Percentiles rank a stretch among this genome's conserved stretches.
Evolutionary conservation across 1,140 invertebrate genomes (phyloP).

Genomic region (Hetaerina americana): DNA sequence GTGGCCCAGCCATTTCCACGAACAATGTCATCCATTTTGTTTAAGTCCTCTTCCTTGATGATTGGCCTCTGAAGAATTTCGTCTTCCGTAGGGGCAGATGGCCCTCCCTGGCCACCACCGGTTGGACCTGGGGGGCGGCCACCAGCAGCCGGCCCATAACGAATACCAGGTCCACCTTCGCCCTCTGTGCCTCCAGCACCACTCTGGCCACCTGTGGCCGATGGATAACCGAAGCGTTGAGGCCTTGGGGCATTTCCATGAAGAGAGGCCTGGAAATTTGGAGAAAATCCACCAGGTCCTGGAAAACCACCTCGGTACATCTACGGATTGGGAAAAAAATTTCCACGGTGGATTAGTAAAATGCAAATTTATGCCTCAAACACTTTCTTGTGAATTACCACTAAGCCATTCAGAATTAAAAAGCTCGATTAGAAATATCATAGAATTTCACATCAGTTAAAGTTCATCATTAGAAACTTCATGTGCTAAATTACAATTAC

Average conservation of each 20-base stretch:
- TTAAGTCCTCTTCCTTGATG: constrained; percentile 82
- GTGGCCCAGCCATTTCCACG: constrained; percentile 81
- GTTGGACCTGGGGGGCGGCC: constrained; percentile 12
- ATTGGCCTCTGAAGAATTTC: constrained; percentile 55
- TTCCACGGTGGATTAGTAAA: too few relatives aligned
- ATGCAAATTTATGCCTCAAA: too few relatives aligned
- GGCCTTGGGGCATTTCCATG: constrained; percentile 1
- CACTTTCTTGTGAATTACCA: too few relatives aligned
- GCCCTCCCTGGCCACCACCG: constrained; percentile 15
- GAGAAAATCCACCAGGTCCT: constrained; percentile 1
- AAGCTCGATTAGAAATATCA: too few relatives aligned
- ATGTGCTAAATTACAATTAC: too few relatives aligned
- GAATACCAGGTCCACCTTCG: constrained; percentile 20
- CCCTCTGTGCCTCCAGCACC: constrained; percentile 15
- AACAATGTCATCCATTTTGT: constrained; percentile 79
- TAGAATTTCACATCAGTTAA: too few relatives aligned
- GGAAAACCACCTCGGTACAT: constrained; percentile 21
- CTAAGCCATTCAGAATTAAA: too few relatives aligned
- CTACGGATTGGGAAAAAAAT: too few relatives aligned
- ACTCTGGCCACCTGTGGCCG: neutral
- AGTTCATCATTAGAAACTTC: too few relatives aligned
- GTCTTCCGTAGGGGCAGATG: constrained; percentile 24
- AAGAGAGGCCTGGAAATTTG: neutral
- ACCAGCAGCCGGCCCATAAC: constrained; percentile 14
- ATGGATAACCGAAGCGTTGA: constrained; percentile 13